Base-by-base conservation (phyloP, 2,113 vertebrate genomes). In the Caloenas nicobarica region DNA sequence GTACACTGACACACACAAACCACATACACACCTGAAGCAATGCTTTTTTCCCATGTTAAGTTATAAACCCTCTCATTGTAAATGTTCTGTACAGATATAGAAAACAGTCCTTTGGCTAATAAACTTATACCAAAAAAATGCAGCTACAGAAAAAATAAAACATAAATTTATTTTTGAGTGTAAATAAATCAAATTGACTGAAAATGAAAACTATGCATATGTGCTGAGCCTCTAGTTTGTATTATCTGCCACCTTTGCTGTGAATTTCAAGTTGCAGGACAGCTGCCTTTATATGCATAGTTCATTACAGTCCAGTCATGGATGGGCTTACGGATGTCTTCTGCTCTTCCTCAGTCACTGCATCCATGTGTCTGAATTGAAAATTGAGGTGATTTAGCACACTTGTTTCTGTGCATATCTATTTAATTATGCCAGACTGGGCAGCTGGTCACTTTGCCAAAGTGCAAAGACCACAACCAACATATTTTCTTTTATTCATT, bases 101-200 rank as follows among this genome's bases (percentile, higher is more conserved):
- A 70, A 83, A 84, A 69, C 64, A 26, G 1, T 69, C 8, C 40
- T 94, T 79, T 68, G 4, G 31, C 44, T 89, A 83, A 77, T 77
- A 92, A 26, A 19, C 3, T 79, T 74, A 21, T 13, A 78, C 71
- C 14, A 24, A 50, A 91, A 91, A 90, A 93, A 62, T 28, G 4
- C 25, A 74, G 33, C 40, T 74, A 28, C 46, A 53, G 72, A 10
- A 60, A 50, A 72, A 25, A 61, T 11, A 24, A 28, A 54, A 72
- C 79, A 88, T 78, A 91, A 91, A 93, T 88, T 72, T 18, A 12
- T 76, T 88, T 95, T 92, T 81, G 94, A 92, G 40, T 78, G 80
- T 24, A 91, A 82, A 80, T 92, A 2, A 86, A 94, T 85, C 31
- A 83, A 54, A 46, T 23, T 76, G 40, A 87, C 25, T 54, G 29